phyloP scores from a whole-genome alignment of 1,140 invertebrate species.

The Drosophila melanica region DNA sequence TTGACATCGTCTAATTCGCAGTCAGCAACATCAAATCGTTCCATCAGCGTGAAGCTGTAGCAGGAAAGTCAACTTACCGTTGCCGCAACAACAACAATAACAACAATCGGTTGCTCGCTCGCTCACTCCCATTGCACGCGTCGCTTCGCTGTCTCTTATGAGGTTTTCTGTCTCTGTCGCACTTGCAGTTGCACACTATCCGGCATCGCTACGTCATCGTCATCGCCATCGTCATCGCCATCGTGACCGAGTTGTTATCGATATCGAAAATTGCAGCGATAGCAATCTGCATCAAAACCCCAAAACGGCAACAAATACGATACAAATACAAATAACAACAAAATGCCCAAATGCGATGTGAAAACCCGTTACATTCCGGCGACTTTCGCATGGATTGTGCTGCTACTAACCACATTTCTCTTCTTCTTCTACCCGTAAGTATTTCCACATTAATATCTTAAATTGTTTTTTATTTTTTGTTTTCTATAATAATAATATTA shows the following conservation, averaged over 20 bases:
- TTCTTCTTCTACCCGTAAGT: slow-evolving; percentile 99
- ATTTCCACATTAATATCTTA: background rate
- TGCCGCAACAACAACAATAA: slow-evolving; percentile 11
- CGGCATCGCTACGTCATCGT: slow-evolving; percentile 50
- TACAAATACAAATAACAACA: slow-evolving; percentile 55
- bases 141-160: slow-evolving; percentile 64
- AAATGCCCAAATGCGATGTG: slow-evolving; percentile 96
- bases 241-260: slow-evolving; percentile 25
- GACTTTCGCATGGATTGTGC: slow-evolving; percentile 96
- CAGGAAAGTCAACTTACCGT: slow-evolving; percentile 34
- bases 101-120: slow-evolving; percentile 22
- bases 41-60: slow-evolving; percentile 28
- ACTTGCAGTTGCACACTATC: slow-evolving; percentile 36
- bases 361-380: slow-evolving; percentile 97
- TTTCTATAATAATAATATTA: too few relatives aligned
- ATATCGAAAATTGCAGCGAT: slow-evolving; percentile 26
- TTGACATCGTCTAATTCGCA: slow-evolving; percentile 50
- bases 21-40: slow-evolving; percentile 18
- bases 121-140: slow-evolving; percentile 64
- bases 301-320: slow-evolving; percentile 31
- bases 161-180: slow-evolving; percentile 34
- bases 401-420: slow-evolving; percentile 94
- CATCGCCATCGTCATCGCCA: slow-evolving; percentile 56
- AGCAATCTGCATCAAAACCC: slow-evolving; percentile 39
- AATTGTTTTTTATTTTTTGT: too few relatives aligned